Evolutionary conservation across 2,113 vertebrate genomes (phyloP), one percentile per base, ranked within the genome.

Genomic region (Ictalurus punctatus): DNA sequence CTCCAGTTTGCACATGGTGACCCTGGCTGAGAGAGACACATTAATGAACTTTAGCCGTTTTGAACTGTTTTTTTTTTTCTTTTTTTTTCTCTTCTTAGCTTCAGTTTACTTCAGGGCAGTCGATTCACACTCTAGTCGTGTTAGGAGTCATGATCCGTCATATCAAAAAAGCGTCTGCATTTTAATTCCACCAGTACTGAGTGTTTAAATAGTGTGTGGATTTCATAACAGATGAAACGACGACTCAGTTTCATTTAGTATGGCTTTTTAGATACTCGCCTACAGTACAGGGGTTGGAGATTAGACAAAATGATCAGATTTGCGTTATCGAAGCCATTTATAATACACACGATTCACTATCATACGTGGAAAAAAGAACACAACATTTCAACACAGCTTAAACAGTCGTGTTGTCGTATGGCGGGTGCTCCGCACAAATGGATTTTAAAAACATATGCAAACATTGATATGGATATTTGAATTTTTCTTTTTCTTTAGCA

Each of bases 41-140:
- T 73, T 71, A 76, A 88, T 85, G 87, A 92, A 89, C 91, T 90
- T 91, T 91, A 85, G n/a, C 85, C 88, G 85, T 88, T 88, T 80
- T 88, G 79, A 67, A 56, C 58, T 14, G 16, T 58, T 58, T 58
- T 14, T 14, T 58, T 58, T 10, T 13, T 79, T 79, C 9, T 74
- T 48, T 78, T 78, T 71, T 73, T 73, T 48, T 14, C 54, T 73
- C n/a, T 37, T 52, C 14, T 79, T 4, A 25, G 13, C 48, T 56
- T 52, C 0, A 23, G 81, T 91, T 90, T 89, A 89, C 87, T 89
- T 56, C 3, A 61, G 90, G 17, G 44, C 78, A 85, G 82, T 63
- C 56, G 5, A 67, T 81, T 83, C 74, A 69, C 27, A 65, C n/a
- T 88, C 54, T n/a, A 54, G 56, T 84, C 37, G 17, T 27, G 1